Percentiles rank a stretch among this genome's conserved stretches.
phyloP scores from a whole-genome alignment of 2,113 vertebrate species.

The Phylloscopus trochiloides region DNA sequence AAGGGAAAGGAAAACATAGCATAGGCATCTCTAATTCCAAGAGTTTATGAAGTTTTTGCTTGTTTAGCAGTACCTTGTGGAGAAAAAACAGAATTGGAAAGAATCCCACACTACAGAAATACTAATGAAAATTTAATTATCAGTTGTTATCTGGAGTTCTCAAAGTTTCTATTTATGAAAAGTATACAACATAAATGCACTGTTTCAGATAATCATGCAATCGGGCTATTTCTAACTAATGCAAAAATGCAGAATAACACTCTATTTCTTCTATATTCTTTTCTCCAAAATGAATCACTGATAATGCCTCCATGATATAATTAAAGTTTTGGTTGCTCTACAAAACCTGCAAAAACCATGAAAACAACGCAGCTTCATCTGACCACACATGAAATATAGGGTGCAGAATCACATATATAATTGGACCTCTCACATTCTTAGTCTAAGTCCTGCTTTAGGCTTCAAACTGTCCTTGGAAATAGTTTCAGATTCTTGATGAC shows the following conservation, averaged over 20 bases:
- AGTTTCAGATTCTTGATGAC: neutral
- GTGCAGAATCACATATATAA: neutral
- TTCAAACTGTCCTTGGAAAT: neutral
- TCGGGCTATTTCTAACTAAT: neutral
- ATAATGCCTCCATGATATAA: neutral
- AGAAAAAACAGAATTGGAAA: neutral
- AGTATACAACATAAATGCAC: neutral
- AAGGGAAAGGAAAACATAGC: neutral
- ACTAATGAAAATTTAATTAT: neutral
- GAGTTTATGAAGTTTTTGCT: neutral
- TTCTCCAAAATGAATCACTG: neutral
- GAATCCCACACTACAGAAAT: neutral
- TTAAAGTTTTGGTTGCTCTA: neutral
- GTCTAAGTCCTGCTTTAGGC: neutral
- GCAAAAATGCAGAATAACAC: neutral
- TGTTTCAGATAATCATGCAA: neutral
- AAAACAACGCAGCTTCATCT: neutral
- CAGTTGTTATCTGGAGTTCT: neutral
- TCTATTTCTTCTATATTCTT: neutral
- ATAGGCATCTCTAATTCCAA: neutral
- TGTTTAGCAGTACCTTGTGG: neutral
- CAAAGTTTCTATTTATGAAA: neutral
- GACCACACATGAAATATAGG: accelerated
- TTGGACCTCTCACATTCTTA: neutral
- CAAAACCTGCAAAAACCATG: neutral